Percentiles rank a stretch among this genome's conserved stretches.
Evolutionary conservation across 1,140 invertebrate species (phyloP).

Genomic region (Aphis gossypii): DNA sequence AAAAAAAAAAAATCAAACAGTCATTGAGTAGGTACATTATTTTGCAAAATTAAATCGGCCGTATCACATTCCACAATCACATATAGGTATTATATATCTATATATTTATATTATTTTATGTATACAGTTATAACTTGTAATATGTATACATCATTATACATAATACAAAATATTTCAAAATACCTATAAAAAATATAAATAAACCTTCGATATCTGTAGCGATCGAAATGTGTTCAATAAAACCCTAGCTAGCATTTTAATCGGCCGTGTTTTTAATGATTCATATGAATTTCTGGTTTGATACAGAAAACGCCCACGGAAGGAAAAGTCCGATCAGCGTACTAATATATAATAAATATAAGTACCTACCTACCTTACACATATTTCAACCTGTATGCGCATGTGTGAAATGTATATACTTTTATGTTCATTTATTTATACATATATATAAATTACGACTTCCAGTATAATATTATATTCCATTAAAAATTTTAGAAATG

Average conservation of each 20-base stretch:
- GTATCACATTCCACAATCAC: neutral
- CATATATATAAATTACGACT: neutral
- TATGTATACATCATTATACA: neutral
- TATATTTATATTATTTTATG: neutral
- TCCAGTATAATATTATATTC: neutral
- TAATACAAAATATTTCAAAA: neutral
- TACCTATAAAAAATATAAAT: neutral
- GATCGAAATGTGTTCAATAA: neutral
- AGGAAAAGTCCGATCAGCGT: neutral
- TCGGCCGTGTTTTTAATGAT: neutral
- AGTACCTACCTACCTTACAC: neutral
- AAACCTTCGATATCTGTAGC: neutral
- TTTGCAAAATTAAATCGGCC: conserved; percentile 28
- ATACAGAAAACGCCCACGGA: conserved; percentile 31
- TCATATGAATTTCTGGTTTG: conserved; percentile 32
- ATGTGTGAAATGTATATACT: neutral
- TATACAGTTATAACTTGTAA: neutral
- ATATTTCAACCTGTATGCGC: neutral
- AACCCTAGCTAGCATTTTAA: neutral
- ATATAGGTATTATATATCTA: neutral
- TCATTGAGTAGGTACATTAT: conserved; percentile 7
- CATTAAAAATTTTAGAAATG: neutral
- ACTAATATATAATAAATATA: neutral
- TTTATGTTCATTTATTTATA: neutral
- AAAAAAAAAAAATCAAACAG: conserved; percentile 6